These are phyloP conservation scores for Parauchenoglanis ngamensis DNA, from an alignment of 2,797 vertebrate species.

Conservation along the genomic window DNA sequence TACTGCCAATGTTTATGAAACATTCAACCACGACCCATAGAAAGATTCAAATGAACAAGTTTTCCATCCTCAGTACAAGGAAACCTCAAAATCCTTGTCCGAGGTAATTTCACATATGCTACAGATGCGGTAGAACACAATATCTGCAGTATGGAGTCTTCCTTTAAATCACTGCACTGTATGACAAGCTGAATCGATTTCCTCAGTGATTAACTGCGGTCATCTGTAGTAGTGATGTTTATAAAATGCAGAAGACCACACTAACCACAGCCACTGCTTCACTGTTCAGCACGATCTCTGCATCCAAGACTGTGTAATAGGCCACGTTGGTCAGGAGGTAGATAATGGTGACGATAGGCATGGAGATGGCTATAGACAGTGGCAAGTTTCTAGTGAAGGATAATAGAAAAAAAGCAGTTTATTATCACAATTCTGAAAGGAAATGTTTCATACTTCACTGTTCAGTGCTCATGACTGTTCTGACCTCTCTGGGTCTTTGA, in stretches of 20 bases:
- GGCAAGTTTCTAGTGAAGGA: conserved; percentile 74
- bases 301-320: conserved; percentile 80
- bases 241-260: conserved; percentile 12
- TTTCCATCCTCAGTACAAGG: background rate
- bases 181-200: background rate
- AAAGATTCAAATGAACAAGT: background rate
- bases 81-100: background rate
- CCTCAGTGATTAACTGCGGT: too few species aligned
- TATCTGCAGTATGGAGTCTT: too few species aligned
- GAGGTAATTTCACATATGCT: background rate
- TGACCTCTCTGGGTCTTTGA: conserved; percentile 81
- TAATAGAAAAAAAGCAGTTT: background rate
- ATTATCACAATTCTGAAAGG: background rate
- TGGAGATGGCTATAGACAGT: conserved; percentile 81
- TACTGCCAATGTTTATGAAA: background rate
- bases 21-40: background rate
- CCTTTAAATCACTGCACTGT: background rate
- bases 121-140: background rate
- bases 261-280: conserved; percentile 85
- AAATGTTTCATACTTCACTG: background rate
- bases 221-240: background rate
- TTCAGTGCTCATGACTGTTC: background rate
- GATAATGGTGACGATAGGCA: conserved; percentile 84
- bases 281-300: conserved; percentile 73
- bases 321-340: conserved; percentile 85